Percentiles rank a stretch among this genome's conserved stretches.
Conservation (phyloP, 2,888 invertebrate species). For the Trachelus stipa region DNA sequence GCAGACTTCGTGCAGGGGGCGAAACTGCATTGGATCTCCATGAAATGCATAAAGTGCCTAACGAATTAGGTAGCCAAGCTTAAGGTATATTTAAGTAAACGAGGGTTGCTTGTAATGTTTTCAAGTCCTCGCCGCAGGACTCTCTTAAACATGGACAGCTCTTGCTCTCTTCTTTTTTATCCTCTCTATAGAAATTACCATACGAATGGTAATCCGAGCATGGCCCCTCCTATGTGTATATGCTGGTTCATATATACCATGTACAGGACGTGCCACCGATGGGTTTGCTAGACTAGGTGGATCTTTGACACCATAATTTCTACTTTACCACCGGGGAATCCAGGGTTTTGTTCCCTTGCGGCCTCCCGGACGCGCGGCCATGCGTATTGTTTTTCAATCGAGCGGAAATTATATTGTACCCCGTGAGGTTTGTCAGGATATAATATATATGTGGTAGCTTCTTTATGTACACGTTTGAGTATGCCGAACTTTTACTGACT, state of each 20-base stretch:
- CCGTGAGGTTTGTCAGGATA: background rate
- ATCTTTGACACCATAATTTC: slow-evolving; percentile 4
- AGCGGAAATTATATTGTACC: background rate
- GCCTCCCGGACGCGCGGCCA: background rate
- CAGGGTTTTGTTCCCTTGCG: background rate
- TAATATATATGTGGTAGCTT: background rate
- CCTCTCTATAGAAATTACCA: background rate
- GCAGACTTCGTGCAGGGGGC: background rate
- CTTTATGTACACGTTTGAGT: no score
- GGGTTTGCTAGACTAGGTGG: background rate
- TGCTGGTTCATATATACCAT: background rate
- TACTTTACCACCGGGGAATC: background rate
- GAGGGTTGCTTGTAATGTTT: background rate
- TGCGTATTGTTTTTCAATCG: slow-evolving; percentile 5
- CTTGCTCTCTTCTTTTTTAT: background rate
- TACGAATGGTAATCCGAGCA: slow-evolving; percentile 3
- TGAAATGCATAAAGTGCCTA: background rate
- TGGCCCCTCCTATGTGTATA: background rate
- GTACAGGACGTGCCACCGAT: background rate
- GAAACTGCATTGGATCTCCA: background rate
- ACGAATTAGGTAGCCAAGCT: background rate
- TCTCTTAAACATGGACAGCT: background rate
- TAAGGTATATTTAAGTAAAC: background rate
- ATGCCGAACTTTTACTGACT: background rate
- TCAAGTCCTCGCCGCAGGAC: slow-evolving; percentile 3